A percentile compares a stretch with the other conserved stretches of the same genome.
Evolutionary conservation across 92 coral and sea anemone species (phyloP).

Genomic region (Porites lobata): DNA sequence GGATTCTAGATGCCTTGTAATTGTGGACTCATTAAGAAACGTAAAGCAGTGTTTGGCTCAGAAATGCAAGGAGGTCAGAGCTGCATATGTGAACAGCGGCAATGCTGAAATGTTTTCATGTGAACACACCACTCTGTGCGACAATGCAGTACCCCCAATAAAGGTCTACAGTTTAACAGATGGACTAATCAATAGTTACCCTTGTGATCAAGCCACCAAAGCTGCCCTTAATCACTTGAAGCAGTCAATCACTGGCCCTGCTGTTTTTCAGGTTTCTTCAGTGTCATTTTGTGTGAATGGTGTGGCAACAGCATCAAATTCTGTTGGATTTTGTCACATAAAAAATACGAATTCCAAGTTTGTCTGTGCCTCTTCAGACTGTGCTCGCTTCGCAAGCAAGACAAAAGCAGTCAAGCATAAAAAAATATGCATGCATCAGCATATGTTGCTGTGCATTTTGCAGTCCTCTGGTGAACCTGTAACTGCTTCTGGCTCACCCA

Average conservation of each 20-base stretch:
- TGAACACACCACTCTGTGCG: background rate
- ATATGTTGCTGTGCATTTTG: slow-evolving; percentile 7
- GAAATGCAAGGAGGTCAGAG: background rate
- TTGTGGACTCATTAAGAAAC: background rate
- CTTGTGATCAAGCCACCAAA: slow-evolving; percentile 19
- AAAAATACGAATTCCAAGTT: background rate
- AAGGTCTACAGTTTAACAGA: background rate
- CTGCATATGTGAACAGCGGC: slow-evolving; percentile 32
- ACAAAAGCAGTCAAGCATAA: slow-evolving; percentile 16
- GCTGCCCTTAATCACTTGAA: background rate
- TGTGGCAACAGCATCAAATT: background rate
- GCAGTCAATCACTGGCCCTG: background rate
- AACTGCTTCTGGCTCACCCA: no score
- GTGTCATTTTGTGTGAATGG: background rate
- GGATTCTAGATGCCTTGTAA: slow-evolving; percentile 35
- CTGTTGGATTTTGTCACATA: slow-evolving; percentile 26
- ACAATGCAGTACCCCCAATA: background rate
- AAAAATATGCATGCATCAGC: slow-evolving; percentile 10
- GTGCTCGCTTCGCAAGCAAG: slow-evolving; percentile 8
- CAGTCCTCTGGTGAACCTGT: no score
- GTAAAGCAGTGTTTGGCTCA: slow-evolving; percentile 12
- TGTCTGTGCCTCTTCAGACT: background rate
- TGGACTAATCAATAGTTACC: slow-evolving; percentile 3
- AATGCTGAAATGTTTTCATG: slow-evolving; percentile 27
- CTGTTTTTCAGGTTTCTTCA: background rate